These are phyloP conservation scores for Melipona bicolor DNA, from an alignment of 2,888 invertebrate species.

Conservation along the genomic window DNA sequence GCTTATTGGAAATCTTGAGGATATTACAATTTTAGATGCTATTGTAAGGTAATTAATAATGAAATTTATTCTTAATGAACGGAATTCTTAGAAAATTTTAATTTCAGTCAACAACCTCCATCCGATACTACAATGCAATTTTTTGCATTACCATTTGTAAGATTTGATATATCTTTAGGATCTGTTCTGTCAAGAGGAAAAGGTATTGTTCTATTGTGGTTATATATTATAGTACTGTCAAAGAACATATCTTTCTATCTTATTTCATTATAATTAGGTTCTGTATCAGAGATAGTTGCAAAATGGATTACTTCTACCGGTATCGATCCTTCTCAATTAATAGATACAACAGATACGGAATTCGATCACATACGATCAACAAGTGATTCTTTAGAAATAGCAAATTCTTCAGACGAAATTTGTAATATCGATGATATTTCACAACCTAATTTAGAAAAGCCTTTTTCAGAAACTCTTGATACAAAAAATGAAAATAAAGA, in stretches of 20 bases:
- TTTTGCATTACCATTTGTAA: conserved; percentile 77
- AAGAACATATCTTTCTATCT: background rate
- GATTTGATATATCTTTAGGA: conserved; percentile 80
- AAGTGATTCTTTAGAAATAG: conserved; percentile 68
- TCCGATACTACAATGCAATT: conserved; percentile 76
- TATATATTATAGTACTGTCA: background rate
- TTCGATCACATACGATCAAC: conserved; percentile 74
- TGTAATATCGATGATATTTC: conserved; percentile 67
- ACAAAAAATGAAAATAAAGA: conserved; percentile 73
- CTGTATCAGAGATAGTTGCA: conserved; percentile 95
- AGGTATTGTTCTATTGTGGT: conserved; percentile 74
- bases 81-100: conserved; percentile 8
- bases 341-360: conserved; percentile 81
- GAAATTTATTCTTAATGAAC: background rate
- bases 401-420: conserved; percentile 72
- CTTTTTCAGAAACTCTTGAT: conserved; percentile 72
- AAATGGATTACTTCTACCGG: conserved; percentile 93
- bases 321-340: conserved; percentile 87
- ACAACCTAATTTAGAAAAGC: conserved; percentile 66
- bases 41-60: conserved; percentile 84
- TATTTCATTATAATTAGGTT: conserved; percentile 85
- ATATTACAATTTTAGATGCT: conserved; percentile 92
- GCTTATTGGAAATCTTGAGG: conserved; percentile 94
- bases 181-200: conserved; percentile 82
- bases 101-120: conserved; percentile 75